Conservation (phyloP, 2,113 vertebrate genomes). For the Pantherophis guttatus region DNA sequence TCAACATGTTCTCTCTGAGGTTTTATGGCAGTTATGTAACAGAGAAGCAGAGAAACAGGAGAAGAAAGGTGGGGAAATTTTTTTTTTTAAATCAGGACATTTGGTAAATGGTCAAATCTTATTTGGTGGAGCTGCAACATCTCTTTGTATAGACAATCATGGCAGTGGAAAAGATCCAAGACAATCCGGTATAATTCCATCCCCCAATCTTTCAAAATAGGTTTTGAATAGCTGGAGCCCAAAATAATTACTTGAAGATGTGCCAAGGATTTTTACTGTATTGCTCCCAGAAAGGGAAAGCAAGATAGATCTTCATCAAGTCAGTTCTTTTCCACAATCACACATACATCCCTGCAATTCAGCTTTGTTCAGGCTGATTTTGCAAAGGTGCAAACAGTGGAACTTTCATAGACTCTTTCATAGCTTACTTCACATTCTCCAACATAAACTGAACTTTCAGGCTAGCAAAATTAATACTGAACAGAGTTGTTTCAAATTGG, state of each 20-base stretch:
- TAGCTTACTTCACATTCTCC: background rate
- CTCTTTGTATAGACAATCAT: background rate
- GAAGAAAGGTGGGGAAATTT: background rate
- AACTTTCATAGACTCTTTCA: background rate
- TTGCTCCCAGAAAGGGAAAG: background rate
- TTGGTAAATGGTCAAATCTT: background rate
- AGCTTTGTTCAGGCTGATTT: background rate
- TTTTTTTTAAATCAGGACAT: background rate
- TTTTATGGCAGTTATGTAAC: background rate
- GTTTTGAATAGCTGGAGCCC: background rate
- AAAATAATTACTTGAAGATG: background rate
- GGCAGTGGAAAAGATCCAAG: background rate
- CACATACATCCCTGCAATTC: background rate
- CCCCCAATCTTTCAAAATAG: background rate
- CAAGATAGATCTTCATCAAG: background rate
- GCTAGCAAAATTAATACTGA: background rate
- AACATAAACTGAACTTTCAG: background rate
- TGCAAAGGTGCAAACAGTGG: background rate
- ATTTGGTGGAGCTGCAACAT: background rate
- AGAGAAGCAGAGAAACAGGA: background rate
- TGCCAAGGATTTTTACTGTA: fast-evolving
- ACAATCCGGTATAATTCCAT: background rate
- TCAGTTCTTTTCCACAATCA: background rate
- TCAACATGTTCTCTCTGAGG: background rate
- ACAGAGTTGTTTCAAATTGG: background rate